Percentiles rank a stretch among this genome's conserved stretches.
Evolutionary conservation across 2,797 vertebrate species (phyloP).

Genomic region (Dryobates pubescens): DNA sequence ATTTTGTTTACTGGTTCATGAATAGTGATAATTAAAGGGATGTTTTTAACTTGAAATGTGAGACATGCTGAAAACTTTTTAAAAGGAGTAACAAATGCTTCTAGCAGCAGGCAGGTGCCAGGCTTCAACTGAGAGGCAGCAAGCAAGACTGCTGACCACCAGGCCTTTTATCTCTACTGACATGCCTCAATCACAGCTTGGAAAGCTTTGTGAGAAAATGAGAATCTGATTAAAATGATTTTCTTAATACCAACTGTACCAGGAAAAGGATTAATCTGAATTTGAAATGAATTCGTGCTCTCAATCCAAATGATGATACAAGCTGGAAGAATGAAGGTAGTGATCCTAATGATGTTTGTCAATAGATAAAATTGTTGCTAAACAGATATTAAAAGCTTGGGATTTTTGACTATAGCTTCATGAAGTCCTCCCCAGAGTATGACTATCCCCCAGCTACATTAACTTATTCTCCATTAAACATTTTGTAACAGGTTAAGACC

Average conservation of each 20-base stretch:
- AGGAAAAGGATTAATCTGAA: neutral
- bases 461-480: neutral
- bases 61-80: neutral
- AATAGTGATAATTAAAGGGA: conserved; percentile 8
- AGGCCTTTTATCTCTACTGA: neutral
- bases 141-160: neutral
- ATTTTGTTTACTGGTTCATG: conserved; percentile 28
- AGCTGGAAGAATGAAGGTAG: neutral
- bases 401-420: neutral
- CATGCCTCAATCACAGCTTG: neutral
- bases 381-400: neutral
- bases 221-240: neutral
- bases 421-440: neutral
- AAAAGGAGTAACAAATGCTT: neutral
- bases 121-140: neutral
- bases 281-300: neutral
- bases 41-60: neutral
- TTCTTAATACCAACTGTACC: neutral
- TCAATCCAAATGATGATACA: neutral
- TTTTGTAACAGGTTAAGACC: neutral
- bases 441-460: neutral
- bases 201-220: neutral
- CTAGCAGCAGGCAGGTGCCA: neutral
- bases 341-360: neutral
- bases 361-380: conserved; percentile 24